phyloP scores from a whole-genome alignment of 2,888 invertebrate species.

The Trachelus troglodyta region DNA sequence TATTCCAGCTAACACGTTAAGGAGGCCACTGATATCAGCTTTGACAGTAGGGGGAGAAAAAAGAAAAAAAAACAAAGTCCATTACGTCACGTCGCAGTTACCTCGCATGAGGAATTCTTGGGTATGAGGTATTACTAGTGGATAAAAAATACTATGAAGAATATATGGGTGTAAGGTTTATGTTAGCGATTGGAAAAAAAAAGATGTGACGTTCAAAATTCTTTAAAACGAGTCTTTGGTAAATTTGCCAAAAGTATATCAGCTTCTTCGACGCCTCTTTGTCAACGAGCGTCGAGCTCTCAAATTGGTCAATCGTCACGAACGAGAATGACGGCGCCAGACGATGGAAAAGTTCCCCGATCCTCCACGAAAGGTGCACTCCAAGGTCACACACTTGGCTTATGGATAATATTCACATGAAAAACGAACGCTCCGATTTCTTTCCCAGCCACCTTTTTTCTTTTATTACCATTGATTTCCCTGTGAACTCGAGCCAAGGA shows the following conservation, averaged over 20 bases:
- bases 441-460: no score
- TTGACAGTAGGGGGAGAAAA: background rate
- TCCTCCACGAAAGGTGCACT: background rate
- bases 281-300: background rate
- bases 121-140: background rate
- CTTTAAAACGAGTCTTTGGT: background rate
- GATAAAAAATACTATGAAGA: background rate
- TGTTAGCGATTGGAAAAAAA: background rate
- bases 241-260: background rate
- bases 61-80: background rate
- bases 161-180: background rate
- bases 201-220: background rate
- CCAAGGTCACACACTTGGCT: background rate
- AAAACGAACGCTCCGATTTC: background rate
- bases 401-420: background rate
- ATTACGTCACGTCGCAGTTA: background rate
- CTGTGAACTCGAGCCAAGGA: background rate
- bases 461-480: background rate
- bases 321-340: background rate
- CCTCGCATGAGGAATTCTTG: background rate
- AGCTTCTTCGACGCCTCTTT: background rate
- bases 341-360: background rate
- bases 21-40: slow-evolving; percentile 5
- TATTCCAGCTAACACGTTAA: background rate
- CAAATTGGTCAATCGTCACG: background rate